phyloP scores from a whole-genome alignment of 2,888 invertebrate genomes.

The Dicyrtomina minuta region DNA sequence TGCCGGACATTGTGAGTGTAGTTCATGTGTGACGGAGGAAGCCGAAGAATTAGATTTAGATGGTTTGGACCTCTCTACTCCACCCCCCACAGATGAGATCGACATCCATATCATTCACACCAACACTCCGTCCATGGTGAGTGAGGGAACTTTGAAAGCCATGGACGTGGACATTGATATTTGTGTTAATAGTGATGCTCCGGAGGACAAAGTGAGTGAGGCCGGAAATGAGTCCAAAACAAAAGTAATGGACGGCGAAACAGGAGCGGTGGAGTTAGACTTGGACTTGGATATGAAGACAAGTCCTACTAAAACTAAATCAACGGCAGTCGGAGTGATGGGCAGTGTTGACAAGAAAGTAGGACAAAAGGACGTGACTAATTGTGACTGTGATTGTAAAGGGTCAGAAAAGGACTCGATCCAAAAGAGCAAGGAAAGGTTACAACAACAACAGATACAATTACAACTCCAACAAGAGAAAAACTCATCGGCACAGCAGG shows the following conservation, averaged over 20 bases:
- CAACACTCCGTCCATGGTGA: constrained; percentile 52
- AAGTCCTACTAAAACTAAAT: not conserved
- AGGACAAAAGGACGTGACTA: constrained; percentile 9
- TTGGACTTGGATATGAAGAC: too few species aligned
- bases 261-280: too few species aligned
- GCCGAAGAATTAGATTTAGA: constrained; percentile 45
- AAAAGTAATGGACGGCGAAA: not conserved
- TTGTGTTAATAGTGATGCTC: constrained; percentile 17
- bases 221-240: not conserved
- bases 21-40: constrained; percentile 45
- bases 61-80: constrained; percentile 3
- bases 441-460: not conserved
- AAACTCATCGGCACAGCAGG: not conserved
- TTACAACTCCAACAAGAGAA: not conserved
- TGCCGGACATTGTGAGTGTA: constrained; percentile 50
- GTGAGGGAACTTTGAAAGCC: constrained; percentile 52
- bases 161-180: constrained; percentile 35
- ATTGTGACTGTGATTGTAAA: constrained; percentile 22
- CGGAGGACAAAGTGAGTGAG: constrained; percentile 6
- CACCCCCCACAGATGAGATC: not conserved
- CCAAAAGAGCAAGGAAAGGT: constrained; percentile 14
- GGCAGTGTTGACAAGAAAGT: not conserved
- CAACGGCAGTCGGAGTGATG: not conserved
- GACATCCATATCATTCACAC: constrained; percentile 33
- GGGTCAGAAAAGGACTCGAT: constrained; percentile 8